These are phyloP conservation scores for Corydoras sp. DNA, from an alignment of 2,113 vertebrate species.

Conservation along the genomic window DNA sequence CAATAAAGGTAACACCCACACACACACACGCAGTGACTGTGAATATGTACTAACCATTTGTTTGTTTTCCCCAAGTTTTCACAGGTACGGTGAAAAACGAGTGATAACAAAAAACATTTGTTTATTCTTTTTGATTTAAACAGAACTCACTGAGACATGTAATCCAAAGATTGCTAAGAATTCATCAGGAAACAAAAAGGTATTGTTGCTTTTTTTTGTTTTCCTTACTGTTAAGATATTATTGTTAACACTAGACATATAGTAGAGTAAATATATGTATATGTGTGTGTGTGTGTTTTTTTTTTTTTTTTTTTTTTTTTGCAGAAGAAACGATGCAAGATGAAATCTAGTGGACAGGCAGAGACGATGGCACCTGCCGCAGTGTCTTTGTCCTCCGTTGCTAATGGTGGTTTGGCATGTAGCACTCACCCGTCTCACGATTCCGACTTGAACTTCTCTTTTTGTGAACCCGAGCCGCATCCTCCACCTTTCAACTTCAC, in stretches of 20 bases:
- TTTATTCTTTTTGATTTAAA: constrained; percentile 41
- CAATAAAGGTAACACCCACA: constrained; percentile 71
- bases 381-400: constrained; percentile 59
- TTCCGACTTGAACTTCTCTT: constrained; percentile 61
- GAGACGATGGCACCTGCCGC: constrained; percentile 69
- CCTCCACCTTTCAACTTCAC: constrained; percentile 67
- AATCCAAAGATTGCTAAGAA: constrained; percentile 79
- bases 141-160: constrained; percentile 75
- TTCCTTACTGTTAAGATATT: background rate
- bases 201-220: constrained; percentile 38
- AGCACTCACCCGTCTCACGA: constrained; percentile 67
- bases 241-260: too few relatives aligned
- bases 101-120: too few relatives aligned
- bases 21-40: too few relatives aligned
- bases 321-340: constrained; percentile 82
- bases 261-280: too few relatives aligned
- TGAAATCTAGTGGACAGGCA: constrained; percentile 72
- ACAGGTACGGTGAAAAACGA: too few relatives aligned
- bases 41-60: too few relatives aligned
- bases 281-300: too few relatives aligned
- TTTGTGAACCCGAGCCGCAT: constrained; percentile 55
- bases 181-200: constrained; percentile 82
- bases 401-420: constrained; percentile 72
- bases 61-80: too few relatives aligned
- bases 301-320: background rate